Evolutionary conservation across 2,113 vertebrate genomes (phyloP), one percentile per base, ranked within the genome.

Genomic region (Crotophaga sulcirostris): DNA sequence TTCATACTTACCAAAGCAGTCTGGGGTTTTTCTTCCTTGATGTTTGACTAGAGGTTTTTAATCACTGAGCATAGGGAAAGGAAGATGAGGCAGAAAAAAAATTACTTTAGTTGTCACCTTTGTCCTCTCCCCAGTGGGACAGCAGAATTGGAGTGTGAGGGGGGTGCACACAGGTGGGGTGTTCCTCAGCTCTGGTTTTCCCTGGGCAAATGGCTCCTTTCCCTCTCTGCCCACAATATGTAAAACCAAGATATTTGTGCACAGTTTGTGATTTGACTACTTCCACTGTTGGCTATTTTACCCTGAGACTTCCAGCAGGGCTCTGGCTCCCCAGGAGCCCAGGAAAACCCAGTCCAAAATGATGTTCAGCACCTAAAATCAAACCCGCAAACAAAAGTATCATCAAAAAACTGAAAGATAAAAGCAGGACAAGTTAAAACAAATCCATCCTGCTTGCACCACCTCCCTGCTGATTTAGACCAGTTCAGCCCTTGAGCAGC

Each of bases 361-460:
- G 1, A 17, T 59, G 38, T 44, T 66, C 44, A 8, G 16, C 29
- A 1, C 45, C 12, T 4, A 59, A 94, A 93, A 45, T 9, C 58
- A 24, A 47, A 6, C 12, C 26, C 2, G 5, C 15, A 2, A 20
- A 7, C 16, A 5, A 16, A 24, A 70, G 40, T 2, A 29, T 18
- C 3, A 2, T 2, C 0, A 0, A 54, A 20, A 33, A 21, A 20
- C 64, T 51, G 16, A 7, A 13, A 36, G 20, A 25, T 13, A 25
- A 68, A 72, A 34, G 0, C 33, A 14, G 29, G 29, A 20, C 16
- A 8, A 45, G 28, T 6, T 15, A 1, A 8, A 4, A 2, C 2
- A 6, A 17, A 56, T 31, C 42, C 33, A 13, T 34, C 34, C 34
- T 0, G 0, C 68, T 55, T 3, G 10, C 10, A 0, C 40, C 1